These are phyloP conservation scores for Oedothorax gibbosus DNA, from an alignment of 1,140 invertebrate species.

Conservation along the genomic window DNA sequence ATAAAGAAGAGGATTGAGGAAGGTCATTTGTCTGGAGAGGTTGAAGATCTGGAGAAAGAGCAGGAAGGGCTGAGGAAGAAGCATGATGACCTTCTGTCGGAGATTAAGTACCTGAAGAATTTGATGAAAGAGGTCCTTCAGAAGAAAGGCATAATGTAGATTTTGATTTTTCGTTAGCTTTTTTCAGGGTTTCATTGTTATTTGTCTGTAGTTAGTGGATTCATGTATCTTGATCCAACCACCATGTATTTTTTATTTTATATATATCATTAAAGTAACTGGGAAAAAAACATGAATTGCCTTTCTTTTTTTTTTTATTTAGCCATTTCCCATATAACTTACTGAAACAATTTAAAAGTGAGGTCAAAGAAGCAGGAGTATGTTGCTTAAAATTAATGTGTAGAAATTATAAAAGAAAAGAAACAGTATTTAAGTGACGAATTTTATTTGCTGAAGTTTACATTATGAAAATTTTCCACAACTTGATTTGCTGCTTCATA, in stretches of 20 bases:
- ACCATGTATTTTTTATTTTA: conserved; percentile 39
- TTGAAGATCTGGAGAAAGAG: conserved; percentile 13
- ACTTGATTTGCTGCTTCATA: no score
- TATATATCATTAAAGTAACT: not conserved
- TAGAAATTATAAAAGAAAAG: no score
- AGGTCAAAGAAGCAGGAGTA: not conserved
- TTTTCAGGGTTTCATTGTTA: conserved; percentile 23
- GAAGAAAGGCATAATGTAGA: conserved; percentile 35
- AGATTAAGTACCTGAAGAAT: conserved; percentile 54
- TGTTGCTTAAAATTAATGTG: no score
- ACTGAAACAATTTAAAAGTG: not conserved
- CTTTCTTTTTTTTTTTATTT: conserved; percentile 2
- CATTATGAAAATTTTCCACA: no score
- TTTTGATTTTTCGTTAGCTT: conserved; percentile 2
- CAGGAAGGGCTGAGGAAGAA: conserved; percentile 39
- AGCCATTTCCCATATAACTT: not conserved
- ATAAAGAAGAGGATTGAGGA: conserved; percentile 40
- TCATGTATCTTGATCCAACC: conserved; percentile 24
- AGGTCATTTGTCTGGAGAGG: conserved; percentile 11
- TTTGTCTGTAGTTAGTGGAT: conserved; percentile 30
- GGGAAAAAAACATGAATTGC: not conserved
- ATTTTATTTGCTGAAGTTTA: no score
- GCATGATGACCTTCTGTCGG: conserved; percentile 26
- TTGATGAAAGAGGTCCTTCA: conserved; percentile 44
- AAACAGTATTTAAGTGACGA: no score